Conservation (phyloP, 2,888 invertebrate species). For the Drosophila subsilvestris region DNA sequence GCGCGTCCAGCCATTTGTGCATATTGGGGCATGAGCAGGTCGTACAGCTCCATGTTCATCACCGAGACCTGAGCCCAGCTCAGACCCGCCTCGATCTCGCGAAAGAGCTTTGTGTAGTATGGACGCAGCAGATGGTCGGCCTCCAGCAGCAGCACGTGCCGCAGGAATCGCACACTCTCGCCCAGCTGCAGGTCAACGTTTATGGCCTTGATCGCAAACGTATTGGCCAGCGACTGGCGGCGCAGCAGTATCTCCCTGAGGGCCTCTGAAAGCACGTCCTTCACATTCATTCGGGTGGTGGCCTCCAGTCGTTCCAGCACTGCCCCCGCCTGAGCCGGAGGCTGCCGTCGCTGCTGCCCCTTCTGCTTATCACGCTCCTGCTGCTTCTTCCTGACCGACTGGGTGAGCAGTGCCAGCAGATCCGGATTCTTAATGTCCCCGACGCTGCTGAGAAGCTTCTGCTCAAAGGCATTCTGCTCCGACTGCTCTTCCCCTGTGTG, state of each 20-base stretch:
- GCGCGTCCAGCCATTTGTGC: conserved; percentile 76
- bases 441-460: neutral
- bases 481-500: neutral
- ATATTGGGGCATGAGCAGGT: conserved; percentile 84
- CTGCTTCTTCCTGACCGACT: neutral
- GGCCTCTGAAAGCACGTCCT: conserved; percentile 83
- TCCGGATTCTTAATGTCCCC: conserved; percentile 12
- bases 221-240: conserved; percentile 83
- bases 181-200: conserved; percentile 84
- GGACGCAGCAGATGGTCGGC: conserved; percentile 85
- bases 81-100: conserved; percentile 84
- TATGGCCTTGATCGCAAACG: conserved; percentile 85
- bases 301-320: conserved; percentile 35
- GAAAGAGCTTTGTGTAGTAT: conserved; percentile 85
- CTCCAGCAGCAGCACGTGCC: conserved; percentile 85
- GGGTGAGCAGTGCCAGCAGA: conserved; percentile 55
- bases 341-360: neutral
- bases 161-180: conserved; percentile 84
- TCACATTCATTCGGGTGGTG: conserved; percentile 80
- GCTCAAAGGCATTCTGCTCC: neutral
- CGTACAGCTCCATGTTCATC: conserved; percentile 84
- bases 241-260: conserved; percentile 83
- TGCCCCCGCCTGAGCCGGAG: neutral
- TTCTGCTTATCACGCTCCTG: neutral
- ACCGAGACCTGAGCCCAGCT: conserved; percentile 84